Conservation (phyloP, 2,888 invertebrate species). For the Cryptus armator region DNA sequence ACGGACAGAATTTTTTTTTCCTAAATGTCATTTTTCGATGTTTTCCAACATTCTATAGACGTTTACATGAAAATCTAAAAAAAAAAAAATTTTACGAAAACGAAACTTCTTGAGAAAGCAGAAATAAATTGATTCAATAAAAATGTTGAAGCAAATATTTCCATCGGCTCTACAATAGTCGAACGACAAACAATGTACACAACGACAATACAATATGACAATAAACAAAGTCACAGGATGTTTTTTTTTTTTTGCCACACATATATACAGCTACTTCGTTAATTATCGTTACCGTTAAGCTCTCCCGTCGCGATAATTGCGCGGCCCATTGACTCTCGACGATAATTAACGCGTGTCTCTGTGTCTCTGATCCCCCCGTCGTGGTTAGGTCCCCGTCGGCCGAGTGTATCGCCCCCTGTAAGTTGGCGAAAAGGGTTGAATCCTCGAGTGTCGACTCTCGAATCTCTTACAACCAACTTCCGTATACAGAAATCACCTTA, state of each 20-base stretch:
- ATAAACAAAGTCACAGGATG: not conserved
- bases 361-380: conserved; percentile 56
- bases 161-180: too few relatives aligned
- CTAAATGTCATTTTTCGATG: too few relatives aligned
- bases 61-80: too few relatives aligned
- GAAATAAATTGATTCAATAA: too few relatives aligned
- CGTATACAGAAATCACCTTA: conserved; percentile 69
- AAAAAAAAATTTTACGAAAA: too few relatives aligned
- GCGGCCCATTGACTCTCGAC: conserved; percentile 57
- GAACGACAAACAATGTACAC: too few relatives aligned
- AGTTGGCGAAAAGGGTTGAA: conserved; percentile 61
- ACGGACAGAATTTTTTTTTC: too few relatives aligned
- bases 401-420: conserved; percentile 72
- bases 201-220: too few relatives aligned
- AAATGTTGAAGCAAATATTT: too few relatives aligned
- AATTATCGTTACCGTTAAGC: conserved; percentile 56
- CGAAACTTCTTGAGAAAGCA: too few relatives aligned
- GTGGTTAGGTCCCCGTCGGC: conserved; percentile 44
- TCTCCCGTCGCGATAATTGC: conserved; percentile 66
- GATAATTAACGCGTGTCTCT: conserved; percentile 64
- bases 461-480: conserved; percentile 29
- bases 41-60: too few relatives aligned
- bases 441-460: conserved; percentile 18
- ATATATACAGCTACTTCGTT: conserved; percentile 32
- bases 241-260: not conserved